Evolutionary conservation across 2,888 invertebrate species (phyloP), one percentile per base, ranked within the genome.

Genomic region (Colostygia pectinataria): DNA sequence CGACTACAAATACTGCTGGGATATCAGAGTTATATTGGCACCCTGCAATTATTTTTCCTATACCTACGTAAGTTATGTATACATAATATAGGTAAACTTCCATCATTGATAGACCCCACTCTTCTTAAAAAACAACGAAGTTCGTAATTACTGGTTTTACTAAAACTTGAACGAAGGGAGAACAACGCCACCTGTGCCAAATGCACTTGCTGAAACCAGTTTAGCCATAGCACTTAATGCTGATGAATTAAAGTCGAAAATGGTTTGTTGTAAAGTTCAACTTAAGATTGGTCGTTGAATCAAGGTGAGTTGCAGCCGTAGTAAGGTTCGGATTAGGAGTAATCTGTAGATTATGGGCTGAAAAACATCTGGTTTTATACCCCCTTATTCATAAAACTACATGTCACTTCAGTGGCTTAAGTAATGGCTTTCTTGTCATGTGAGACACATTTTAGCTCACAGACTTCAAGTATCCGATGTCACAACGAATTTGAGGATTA

Each of bases 171-270:
- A 61, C 63, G 29, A 46, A 60, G 59, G 73, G 71, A 66, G 59
- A 48, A 18, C 45, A 18, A 6, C 10, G 27, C 52, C 67, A 83
- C 76, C 83, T 83, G 84, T 69, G 76, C 63, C 73, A 72, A 77
- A 78, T 80, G 76, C 77, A 78, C 65, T 63, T 54, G 4, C 7
- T 13, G 5, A 15, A 32, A 31, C 31, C 31, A 31, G 31, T 14
- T 14, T 14, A 29, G 4, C 18, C 9, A 6, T 9, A 18, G 6
- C n/a, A 31, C n/a, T 31, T 40, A 32, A 6, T 4, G 0, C 6
- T 4, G 9, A 14, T 0, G 3, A 1, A 8, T 9, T 31, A 40
- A 31, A 24, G 31, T 29, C 9, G 7, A 29, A 18, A 39, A 23
- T 38, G 14, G 0, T 9, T 15, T 28, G 10, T 4, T 0, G 1